Evolutionary conservation across 1,140 invertebrate genomes (phyloP).

Genomic region (Teleopsis dalmanni): DNA sequence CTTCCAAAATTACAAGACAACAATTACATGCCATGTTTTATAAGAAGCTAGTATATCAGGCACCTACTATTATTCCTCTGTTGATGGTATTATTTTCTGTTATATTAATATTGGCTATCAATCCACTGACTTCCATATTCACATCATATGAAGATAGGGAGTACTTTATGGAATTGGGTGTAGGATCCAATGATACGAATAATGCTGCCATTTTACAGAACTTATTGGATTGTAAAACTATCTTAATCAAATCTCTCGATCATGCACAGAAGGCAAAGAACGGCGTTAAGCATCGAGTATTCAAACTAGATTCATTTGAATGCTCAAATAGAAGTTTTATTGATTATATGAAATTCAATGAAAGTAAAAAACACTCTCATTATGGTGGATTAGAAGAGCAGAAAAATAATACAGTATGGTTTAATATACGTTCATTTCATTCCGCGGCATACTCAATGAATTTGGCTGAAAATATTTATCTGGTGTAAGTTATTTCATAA

Average conservation of each 20-base stretch:
- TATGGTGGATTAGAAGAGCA: constrained; percentile 18
- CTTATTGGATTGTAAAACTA: neutral
- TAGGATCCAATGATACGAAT: neutral
- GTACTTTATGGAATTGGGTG: neutral
- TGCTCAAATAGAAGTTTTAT: neutral
- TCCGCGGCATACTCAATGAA: constrained; percentile 29
- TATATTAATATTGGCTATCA: constrained; percentile 9
- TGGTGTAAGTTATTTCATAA: constrained; percentile 18
- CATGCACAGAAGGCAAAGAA: neutral
- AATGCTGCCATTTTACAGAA: neutral
- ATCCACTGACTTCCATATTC: neutral
- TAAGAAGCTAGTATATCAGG: constrained; percentile 33
- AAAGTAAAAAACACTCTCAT: constrained; percentile 5
- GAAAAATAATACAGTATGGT: constrained; percentile 16
- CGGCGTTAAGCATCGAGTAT: neutral
- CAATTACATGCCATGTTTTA: constrained; percentile 29
- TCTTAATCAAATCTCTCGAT: no score
- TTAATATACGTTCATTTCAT: constrained; percentile 28
- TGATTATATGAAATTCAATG: neutral
- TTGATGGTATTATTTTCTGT: constrained; percentile 24
- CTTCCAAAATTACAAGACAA: constrained; percentile 4
- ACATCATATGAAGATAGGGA: neutral
- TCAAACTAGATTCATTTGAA: neutral
- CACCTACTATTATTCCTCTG: constrained; percentile 30
- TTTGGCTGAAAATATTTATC: constrained; percentile 26